Conservation (phyloP, 1,140 invertebrate species). For the Hormaphis cornu region DNA sequence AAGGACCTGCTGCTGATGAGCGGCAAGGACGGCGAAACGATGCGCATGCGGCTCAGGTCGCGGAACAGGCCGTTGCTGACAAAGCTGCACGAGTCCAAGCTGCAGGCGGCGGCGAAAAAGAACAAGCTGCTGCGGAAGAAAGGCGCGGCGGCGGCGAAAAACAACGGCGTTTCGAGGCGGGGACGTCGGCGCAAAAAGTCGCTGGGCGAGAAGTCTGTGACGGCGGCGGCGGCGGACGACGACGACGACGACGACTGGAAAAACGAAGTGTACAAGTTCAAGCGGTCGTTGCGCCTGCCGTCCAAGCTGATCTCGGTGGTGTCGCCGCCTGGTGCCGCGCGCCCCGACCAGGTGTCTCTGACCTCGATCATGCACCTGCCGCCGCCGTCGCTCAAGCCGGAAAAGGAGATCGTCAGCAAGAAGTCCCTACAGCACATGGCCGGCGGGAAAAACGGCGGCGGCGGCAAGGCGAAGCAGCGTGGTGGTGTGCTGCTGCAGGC, state of each 20-base stretch:
- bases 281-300: slow-evolving; percentile 68
- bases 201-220: neutral
- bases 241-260: slow-evolving; percentile 59
- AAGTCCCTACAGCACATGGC: no score
- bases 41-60: slow-evolving; percentile 7
- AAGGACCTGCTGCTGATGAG: no score
- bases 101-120: neutral
- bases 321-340: slow-evolving; percentile 22
- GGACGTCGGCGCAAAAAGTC: slow-evolving; percentile 19
- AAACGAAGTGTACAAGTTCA: slow-evolving; percentile 68
- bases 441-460: neutral
- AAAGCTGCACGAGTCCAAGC: neutral
- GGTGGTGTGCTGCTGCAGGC: no score
- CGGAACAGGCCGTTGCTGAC: neutral
- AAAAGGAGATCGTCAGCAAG: neutral
- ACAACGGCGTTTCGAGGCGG: slow-evolving; percentile 8
- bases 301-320: slow-evolving; percentile 64
- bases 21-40: neutral
- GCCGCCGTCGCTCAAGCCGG: neutral
- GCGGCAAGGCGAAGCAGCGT: neutral
- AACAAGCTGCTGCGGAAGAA: no score
- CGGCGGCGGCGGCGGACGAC: slow-evolving; percentile 40
- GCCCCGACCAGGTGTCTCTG: neutral
- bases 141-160: neutral
- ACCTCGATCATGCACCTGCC: slow-evolving; percentile 18